A percentile compares a stretch with the other conserved stretches of the same genome.
Evolutionary conservation across 2,797 vertebrate genomes (phyloP).

Genomic region (Novumbra hubbsi): DNA sequence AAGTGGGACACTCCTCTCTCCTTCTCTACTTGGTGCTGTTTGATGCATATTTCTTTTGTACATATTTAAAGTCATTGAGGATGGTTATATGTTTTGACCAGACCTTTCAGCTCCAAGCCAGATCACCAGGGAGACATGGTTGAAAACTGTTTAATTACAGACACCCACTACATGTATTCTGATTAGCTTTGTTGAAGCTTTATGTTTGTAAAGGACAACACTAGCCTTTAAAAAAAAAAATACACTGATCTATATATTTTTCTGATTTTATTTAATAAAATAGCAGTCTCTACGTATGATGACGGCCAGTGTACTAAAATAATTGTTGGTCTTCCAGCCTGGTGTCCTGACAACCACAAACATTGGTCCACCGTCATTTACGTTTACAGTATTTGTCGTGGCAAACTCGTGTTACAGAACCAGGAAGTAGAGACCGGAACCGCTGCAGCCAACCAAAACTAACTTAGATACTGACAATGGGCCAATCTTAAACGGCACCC

Average conservation of each 20-base stretch:
- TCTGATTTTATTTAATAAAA: conserved; percentile 68
- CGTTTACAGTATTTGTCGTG: conserved; percentile 18
- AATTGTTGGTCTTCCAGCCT: conserved; percentile 38
- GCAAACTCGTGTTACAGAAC: conserved; percentile 26
- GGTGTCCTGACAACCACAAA: conserved; percentile 38
- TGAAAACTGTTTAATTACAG: conserved; percentile 13
- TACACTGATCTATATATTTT: conserved; percentile 59
- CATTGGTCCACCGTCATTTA: conserved; percentile 27
- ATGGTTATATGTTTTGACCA: conserved; percentile 52
- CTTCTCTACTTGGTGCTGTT: conserved; percentile 43
- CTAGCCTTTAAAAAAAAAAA: conserved; percentile 46
- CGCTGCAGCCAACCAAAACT: conserved; percentile 40
- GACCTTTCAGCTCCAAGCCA: conserved; percentile 57
- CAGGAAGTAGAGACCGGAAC: conserved; percentile 12
- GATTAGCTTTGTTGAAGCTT: conserved; percentile 44
- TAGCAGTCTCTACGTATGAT: conserved; percentile 45
- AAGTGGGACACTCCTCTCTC: conserved; percentile 43
- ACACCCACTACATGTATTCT: conserved; percentile 33
- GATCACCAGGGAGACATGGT: conserved; percentile 39
- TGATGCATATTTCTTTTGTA: conserved; percentile 71
- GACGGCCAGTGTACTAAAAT: conserved; percentile 35
- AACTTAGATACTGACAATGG: conserved; percentile 46
- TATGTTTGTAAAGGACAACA: conserved; percentile 46
- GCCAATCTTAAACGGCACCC: not conserved
- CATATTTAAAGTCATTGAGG: conserved; percentile 59